A percentile compares a stretch with the other conserved stretches of the same genome.
These are phyloP conservation scores for Pseudoatta argentina DNA, from an alignment of 1,140 invertebrate species.

Conservation along the genomic window DNA sequence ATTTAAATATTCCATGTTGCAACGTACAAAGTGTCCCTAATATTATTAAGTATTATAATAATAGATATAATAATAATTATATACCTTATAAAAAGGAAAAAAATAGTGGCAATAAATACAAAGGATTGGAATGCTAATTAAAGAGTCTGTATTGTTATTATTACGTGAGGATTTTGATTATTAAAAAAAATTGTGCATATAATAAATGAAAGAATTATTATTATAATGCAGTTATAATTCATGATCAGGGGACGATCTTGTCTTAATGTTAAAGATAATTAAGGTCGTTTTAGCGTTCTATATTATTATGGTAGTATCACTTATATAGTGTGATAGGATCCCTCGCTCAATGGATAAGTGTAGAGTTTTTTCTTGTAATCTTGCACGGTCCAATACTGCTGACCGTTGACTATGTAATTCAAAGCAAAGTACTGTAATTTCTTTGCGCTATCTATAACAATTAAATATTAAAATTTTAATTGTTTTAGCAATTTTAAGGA, in stretches of 20 bases:
- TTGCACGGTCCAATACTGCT: conserved; percentile 65
- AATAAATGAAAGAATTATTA: conserved; percentile 22
- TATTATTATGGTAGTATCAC: no score
- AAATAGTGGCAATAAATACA: neutral
- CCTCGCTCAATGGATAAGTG: conserved; percentile 77
- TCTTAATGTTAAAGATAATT: no score
- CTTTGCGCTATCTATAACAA: conserved; percentile 34
- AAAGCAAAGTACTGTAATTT: conserved; percentile 70
- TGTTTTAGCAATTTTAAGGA: neutral
- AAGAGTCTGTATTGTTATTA: neutral
- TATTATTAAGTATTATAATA: neutral
- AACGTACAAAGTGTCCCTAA: neutral
- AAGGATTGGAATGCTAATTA: neutral
- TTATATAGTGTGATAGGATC: no score
- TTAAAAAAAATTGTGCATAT: neutral
- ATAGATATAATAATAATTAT: no score
- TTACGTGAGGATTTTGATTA: neutral
- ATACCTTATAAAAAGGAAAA: neutral
- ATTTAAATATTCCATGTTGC: neutral
- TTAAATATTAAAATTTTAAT: neutral
- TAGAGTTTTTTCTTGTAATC: conserved; percentile 77
- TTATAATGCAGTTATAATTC: neutral
- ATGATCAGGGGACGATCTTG: no score
- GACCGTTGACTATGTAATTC: conserved; percentile 58
- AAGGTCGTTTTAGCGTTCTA: no score